phyloP scores from a whole-genome alignment of 2,113 vertebrate species.

The Daboia siamensis region DNA sequence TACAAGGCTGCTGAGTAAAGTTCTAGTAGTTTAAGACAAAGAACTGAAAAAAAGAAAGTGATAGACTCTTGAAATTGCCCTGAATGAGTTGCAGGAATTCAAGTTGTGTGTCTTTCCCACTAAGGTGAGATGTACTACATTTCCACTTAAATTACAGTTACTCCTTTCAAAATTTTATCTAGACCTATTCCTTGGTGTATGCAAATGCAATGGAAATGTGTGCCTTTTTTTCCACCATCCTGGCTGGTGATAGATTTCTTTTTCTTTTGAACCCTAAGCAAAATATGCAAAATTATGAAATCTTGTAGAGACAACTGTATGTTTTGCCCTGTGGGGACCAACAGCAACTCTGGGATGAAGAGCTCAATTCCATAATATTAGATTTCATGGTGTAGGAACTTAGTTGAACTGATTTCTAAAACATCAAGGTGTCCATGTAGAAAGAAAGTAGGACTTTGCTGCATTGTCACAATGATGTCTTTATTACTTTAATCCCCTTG shows the following conservation, averaged over 20 bases:
- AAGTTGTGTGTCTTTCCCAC: not conserved
- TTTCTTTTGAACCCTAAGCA: not conserved
- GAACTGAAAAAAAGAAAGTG: not conserved
- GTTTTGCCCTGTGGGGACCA: not conserved
- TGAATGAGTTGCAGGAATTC: not conserved
- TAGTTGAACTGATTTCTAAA: not conserved
- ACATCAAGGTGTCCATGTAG: not conserved
- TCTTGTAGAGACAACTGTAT: not conserved
- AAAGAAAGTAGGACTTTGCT: not conserved
- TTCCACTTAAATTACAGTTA: not conserved
- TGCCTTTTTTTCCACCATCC: not conserved
- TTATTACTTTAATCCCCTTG: not conserved
- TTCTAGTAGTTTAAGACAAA: not conserved
- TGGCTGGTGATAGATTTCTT: not conserved
- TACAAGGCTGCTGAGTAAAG: not conserved
- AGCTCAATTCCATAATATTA: not conserved
- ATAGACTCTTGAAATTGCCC: not conserved
- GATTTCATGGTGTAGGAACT: not conserved
- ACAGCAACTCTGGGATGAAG: not conserved
- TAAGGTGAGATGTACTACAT: not conserved
- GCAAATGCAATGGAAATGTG: not conserved
- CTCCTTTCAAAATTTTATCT: not conserved
- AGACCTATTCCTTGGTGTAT: not conserved
- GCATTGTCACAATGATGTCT: not conserved
- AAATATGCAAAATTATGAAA: not conserved